Evolutionary conservation across 2,797 vertebrate genomes (phyloP), one percentile per base, ranked within the genome.

Genomic region (Parambassis ranga): DNA sequence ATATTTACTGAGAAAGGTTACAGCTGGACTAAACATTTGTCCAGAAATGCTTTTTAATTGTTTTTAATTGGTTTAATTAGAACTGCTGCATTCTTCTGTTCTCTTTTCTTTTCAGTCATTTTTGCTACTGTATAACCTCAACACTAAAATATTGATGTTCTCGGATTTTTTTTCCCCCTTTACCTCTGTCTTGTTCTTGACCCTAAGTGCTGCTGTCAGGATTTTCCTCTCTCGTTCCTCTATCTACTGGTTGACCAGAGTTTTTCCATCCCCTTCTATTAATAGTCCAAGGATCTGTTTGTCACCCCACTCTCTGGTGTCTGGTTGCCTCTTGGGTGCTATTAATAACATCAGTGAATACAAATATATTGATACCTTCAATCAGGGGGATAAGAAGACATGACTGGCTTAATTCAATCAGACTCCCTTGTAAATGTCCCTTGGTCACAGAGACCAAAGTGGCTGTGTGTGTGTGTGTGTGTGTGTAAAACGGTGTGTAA

Each of bases 361-460:
- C 52, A 81, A 77, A 87, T 84, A 79, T 87, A 89, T 82, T 86
- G 84, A 83, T 86, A 89, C 77, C 65, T 69, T 53, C 32, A 76
- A 73, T 72, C 62, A 47, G 28, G 28, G 68, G 64, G 77, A 85
- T 65, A 81, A 86, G 76, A 81, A 81, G 81, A 75, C 82, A 81
- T 84, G 78, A 81, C 65, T 68, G 66, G 18, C 67, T 86, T 90
- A 90, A 91, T 92, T 91, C 75, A 90, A 82, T 89, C 84, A 77
- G 60, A 82, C 73, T 74, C 37, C 10, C 32, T 49, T 71, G 65
- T 60, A 68, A 81, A 79, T 73, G 58, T 76, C 66, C 62, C 50
- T 35, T 52, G 47, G 36, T 70, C 64, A 76, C 15, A 35, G 19
- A 63, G 32, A 55, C 43, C 26, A 24, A 23, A 52, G 42, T 38